These are phyloP conservation scores for Mormyrus hasselquistii DNA, from an alignment of 2,797 vertebrate genomes.

Conservation along the genomic window DNA sequence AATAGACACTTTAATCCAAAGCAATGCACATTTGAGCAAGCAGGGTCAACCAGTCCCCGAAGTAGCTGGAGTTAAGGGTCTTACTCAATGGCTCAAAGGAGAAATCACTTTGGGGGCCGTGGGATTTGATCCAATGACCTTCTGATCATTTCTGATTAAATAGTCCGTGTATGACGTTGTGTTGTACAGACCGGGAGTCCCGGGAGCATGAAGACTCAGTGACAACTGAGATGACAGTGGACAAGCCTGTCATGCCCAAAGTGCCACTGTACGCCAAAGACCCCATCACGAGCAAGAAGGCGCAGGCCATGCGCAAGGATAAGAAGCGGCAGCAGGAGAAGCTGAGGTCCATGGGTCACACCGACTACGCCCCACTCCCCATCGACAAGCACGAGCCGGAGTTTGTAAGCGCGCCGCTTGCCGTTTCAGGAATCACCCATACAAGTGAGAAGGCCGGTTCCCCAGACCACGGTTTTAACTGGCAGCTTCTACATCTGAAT, in stretches of 20 bases:
- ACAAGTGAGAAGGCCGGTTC: background rate
- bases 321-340: conserved; percentile 73
- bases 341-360: conserved; percentile 64
- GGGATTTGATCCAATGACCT: background rate
- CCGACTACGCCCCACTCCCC: conserved; percentile 78
- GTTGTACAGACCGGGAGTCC: conserved; percentile 74
- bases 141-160: background rate
- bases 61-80: background rate
- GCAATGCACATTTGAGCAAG: background rate
- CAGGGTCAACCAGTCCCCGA: background rate
- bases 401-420: conserved; percentile 65
- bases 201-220: conserved; percentile 79
- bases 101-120: background rate
- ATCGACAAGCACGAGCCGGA: conserved; percentile 88
- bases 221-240: conserved; percentile 77
- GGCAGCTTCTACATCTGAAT: too few species aligned
- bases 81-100: background rate
- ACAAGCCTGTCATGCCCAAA: conserved; percentile 71
- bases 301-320: conserved; percentile 80
- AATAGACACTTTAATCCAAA: background rate
- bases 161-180: background rate
- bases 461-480: background rate
- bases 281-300: conserved; percentile 80
- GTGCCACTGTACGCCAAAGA: conserved; percentile 73
- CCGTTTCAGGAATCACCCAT: background rate